Conservation (phyloP, 2,113 vertebrate species). For the Phycodurus eques region DNA sequence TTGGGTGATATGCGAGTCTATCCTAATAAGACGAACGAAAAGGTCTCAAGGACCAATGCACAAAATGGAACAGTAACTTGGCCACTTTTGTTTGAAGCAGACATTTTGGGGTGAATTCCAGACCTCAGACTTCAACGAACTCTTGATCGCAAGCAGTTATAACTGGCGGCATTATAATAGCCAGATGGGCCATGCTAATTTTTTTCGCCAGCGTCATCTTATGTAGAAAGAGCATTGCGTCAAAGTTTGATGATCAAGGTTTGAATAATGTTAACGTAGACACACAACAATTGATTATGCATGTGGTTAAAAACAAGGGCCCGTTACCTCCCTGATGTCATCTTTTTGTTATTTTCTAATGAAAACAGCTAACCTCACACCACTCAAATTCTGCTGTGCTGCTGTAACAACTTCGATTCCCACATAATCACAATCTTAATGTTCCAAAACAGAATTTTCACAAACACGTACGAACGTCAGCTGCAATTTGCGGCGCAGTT, state of each 20-base stretch:
- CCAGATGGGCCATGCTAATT: too few relatives aligned
- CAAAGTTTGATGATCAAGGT: too few relatives aligned
- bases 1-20: neutral
- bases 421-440: neutral
- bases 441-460: neutral
- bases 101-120: neutral
- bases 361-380: neutral
- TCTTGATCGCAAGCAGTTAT: too few relatives aligned
- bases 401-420: neutral
- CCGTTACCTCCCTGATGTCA: neutral
- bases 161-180: too few relatives aligned
- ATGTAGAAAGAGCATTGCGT: too few relatives aligned
- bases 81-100: neutral
- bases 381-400: constrained; percentile 4
- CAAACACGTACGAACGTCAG: constrained; percentile 13
- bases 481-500: neutral
- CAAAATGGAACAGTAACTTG: neutral
- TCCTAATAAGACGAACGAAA: neutral
- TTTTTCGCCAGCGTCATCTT: too few relatives aligned
- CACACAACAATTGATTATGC: neutral
- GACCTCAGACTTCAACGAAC: too few relatives aligned
- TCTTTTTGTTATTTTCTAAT: neutral
- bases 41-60: neutral
- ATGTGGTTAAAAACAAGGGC: neutral
- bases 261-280: too few relatives aligned